phyloP scores from a whole-genome alignment of 2,888 invertebrate genomes.

The Phyllotreta cruciferae region DNA sequence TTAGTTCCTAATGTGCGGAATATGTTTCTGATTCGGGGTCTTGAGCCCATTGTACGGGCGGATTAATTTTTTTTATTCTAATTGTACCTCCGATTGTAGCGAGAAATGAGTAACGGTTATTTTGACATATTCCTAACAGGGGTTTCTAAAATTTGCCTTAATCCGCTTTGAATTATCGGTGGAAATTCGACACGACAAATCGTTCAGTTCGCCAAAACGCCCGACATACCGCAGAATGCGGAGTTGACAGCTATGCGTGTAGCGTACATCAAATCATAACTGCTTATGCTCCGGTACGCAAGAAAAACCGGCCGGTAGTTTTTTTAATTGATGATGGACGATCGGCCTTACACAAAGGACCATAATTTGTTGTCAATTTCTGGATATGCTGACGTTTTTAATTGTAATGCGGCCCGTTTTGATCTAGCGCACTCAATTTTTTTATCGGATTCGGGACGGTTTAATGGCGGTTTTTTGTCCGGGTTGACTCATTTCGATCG shows the following conservation, averaged over 20 bases:
- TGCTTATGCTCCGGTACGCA: conserved; percentile 44
- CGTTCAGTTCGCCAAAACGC: conserved; percentile 36
- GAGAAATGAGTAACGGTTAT: conserved; percentile 54
- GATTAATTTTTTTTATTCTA: conserved; percentile 56
- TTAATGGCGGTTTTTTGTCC: conserved; percentile 31
- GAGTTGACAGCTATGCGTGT: conserved; percentile 50
- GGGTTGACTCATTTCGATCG: conserved; percentile 34
- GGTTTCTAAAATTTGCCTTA: conserved; percentile 17
- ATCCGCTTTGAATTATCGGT: conserved; percentile 12
- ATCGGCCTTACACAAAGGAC: conserved; percentile 60
- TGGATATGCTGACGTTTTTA: conserved; percentile 60
- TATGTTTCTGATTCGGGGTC: conserved; percentile 52
- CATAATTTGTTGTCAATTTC: conserved; percentile 63
- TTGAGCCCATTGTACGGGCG: conserved; percentile 49
- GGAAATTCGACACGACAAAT: neutral
- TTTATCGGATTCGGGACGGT: conserved; percentile 30
- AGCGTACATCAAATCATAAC: conserved; percentile 54
- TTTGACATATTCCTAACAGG: conserved; percentile 45
- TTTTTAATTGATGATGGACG: conserved; percentile 61
- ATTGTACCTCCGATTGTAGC: conserved; percentile 53
- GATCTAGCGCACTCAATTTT: conserved; percentile 43
- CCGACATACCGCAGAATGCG: conserved; percentile 46
- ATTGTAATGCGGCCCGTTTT: conserved; percentile 55
- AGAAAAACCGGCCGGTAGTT: conserved; percentile 51
- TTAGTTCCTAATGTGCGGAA: conserved; percentile 55